Base-by-base conservation (phyloP, 2,888 invertebrate species). In the Heliconius sara region DNA sequence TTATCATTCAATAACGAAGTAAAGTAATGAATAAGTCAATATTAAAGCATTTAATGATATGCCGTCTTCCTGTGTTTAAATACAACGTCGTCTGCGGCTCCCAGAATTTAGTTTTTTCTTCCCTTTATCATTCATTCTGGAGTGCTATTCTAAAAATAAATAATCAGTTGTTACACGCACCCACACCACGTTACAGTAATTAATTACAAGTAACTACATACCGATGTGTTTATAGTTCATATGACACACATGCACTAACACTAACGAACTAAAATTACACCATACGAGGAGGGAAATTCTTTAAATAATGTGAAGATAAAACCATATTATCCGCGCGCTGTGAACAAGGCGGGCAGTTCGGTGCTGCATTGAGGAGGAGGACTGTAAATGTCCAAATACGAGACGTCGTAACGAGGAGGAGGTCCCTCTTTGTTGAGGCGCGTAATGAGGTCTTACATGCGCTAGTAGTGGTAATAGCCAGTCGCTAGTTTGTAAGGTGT, bases 401-500 rank as follows among this genome's bases (percentile, higher is more conserved):
- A 57, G 30, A 22, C 47, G 47, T 19, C 52, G 27, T 57, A 72
- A 52, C 30, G 22, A 57, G 30, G 52, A 34, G 34, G 34, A 52
- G 68, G 52, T 27, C 22, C 10, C 47, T 52, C 47, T 71, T 47
- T 10, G 52, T 71, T 71, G 52, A 27, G 5, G 30, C 52, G 71
- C 22, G 52, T 71, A 71, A 71, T 52, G 52, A 71, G 19, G 63
- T 65, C 10, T 43, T 22, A 65, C 43, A 43, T 34, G 47, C 47
- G 47, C 71, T 19, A 65, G 71, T 63, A 71, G 34, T 9, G 9
- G 34, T 34, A 34, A 71, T 65, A 66, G 47, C 65, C 65, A 34
- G 65, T 52, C 34, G 57, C 34, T 67, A 68, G 52, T n/a, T 52
- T 76, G 68, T 76, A 68, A 47, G 57, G 25, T n/a, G 76, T 34